Base-by-base conservation (phyloP, 2,888 invertebrate genomes). In the Therioaphis trifolii region DNA sequence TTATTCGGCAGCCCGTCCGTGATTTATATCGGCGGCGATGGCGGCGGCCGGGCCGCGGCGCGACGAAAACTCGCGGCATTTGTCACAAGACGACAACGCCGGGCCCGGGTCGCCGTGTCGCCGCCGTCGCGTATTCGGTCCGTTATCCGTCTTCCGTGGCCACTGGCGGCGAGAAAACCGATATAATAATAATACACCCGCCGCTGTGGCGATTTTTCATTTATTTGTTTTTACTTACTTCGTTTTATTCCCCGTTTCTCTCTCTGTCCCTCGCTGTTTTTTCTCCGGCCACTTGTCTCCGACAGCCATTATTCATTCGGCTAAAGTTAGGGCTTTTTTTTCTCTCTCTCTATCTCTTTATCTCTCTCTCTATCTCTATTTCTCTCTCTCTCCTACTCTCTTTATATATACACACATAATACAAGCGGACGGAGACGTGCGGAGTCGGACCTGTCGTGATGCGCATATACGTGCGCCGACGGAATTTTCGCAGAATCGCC, bases 401-500 rank as follows among this genome's bases (percentile, higher is more conserved):
- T n/a, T n/a, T n/a, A n/a, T n/a, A n/a, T n/a, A n/a, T n/a, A n/a
- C n/a, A n/a, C n/a, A n/a, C n/a, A n/a, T n/a, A n/a, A n/a, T n/a
- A n/a, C n/a, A n/a, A n/a, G n/a, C n/a, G n/a, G n/a, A n/a, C n/a
- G n/a, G n/a, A n/a, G n/a, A n/a, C n/a, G n/a, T n/a, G n/a, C n/a
- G n/a, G n/a, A n/a, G n/a, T n/a, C n/a, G n/a, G n/a, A n/a, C n/a
- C n/a, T n/a, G n/a, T n/a, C n/a, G n/a, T n/a, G n/a, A 35, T 35
- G 46, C 12, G 15, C 12, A 15, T 46, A 15, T 46, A 46, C 58
- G 58, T 29, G 21, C 43, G 24, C 68, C 68, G 15, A 43, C 24
- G 55, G 78, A 18, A 55, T 43, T 79, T 78, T 79, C 55, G 78
- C 40, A 40, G 78, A 79, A 40, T 69, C 69, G 43, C 69, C 78